Percentiles rank a stretch among this genome's conserved stretches.
These are phyloP conservation scores for Brachionus angularis DNA, from an alignment of 1,140 invertebrate genomes.

Conservation along the genomic window DNA sequence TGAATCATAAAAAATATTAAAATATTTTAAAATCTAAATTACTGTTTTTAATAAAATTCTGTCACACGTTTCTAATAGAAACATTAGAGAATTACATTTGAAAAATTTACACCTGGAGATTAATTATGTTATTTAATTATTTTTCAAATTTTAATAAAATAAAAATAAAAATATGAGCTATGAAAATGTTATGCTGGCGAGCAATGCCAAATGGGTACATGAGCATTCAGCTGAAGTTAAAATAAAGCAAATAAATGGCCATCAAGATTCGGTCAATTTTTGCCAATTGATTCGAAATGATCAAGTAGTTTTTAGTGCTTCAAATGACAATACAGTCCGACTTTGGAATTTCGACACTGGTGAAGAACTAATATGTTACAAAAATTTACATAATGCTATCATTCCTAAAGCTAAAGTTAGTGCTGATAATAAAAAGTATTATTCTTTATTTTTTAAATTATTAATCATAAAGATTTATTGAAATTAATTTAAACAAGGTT, in stretches of 20 bases:
- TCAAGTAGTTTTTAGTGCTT: conserved; percentile 13
- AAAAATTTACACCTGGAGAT: too few relatives aligned
- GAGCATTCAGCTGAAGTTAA: conserved; percentile 36
- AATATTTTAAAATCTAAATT: too few relatives aligned
- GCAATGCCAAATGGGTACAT: conserved; percentile 44
- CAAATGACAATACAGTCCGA: conserved; percentile 42
- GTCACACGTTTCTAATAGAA: too few relatives aligned
- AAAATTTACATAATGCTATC: conserved; percentile 31
- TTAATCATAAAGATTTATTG: not conserved
- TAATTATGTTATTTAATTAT: too few relatives aligned
- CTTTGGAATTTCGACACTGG: conserved; percentile 42
- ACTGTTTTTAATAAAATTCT: too few relatives aligned
- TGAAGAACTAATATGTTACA: conserved; percentile 16
- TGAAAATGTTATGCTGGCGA: not conserved
- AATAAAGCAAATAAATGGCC: conserved; percentile 42
- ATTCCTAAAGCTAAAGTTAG: conserved; percentile 31
- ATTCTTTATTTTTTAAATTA: not conserved
- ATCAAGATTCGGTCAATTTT: conserved; percentile 20
- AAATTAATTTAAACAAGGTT: not conserved
- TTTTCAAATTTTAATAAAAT: too few relatives aligned
- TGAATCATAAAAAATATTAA: too few relatives aligned
- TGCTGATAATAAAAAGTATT: conserved; percentile 20
- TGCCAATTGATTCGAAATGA: conserved; percentile 42
- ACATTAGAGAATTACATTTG: too few relatives aligned
- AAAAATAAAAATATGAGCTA: conserved; percentile 37